Base-by-base conservation (phyloP, 2,113 vertebrate species). In the Spheniscus mendiculus region DNA sequence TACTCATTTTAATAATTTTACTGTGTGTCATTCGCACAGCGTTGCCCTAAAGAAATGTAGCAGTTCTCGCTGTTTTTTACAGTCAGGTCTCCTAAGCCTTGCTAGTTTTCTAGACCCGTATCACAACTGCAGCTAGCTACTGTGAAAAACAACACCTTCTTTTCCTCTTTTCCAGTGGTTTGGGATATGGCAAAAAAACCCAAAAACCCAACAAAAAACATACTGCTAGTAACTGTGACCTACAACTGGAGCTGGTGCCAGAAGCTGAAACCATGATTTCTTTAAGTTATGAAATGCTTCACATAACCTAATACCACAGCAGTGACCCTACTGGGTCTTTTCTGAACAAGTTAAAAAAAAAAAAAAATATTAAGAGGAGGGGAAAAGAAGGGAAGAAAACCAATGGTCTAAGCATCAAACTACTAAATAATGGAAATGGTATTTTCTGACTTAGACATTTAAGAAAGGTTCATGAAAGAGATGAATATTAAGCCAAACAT, bases 401-500 rank as follows among this genome's bases (percentile, higher is more conserved):
- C 81, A 63, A 38, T 40, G 11, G 30, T 93, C 94, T 96, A 94
- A 89, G 70, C 74, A 87, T 96, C 90, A 95, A 96, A 96, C 97
- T 96, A 74, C 90, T 97, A 78, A 97, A 97, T 97, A 97, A 95
- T 88, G 97, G 92, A 97, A 95, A 96, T 70, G 58, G 32, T 91
- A 94, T 97, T 97, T 98, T 98, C 89, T 96, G 90, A 94, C 93
- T 97, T 96, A 85, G 58, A 94, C 90, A 56, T 94, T 98, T 92
- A 94, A 98, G 96, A 95, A 98, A 97, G 77, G 20, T 96, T 98
- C 72, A 95, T 97, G 97, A 98, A 98, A 98, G 96, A 97, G 86
- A 94, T 87, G 73, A 98, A 90, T 95, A 97, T 96, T 97, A 98
- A 98, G 96, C 97, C 97, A 98, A 98, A 98, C 94, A 97, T 98